These are phyloP conservation scores for Lutjanus campechanus DNA, from an alignment of 2,797 vertebrate species.

Conservation along the genomic window DNA sequence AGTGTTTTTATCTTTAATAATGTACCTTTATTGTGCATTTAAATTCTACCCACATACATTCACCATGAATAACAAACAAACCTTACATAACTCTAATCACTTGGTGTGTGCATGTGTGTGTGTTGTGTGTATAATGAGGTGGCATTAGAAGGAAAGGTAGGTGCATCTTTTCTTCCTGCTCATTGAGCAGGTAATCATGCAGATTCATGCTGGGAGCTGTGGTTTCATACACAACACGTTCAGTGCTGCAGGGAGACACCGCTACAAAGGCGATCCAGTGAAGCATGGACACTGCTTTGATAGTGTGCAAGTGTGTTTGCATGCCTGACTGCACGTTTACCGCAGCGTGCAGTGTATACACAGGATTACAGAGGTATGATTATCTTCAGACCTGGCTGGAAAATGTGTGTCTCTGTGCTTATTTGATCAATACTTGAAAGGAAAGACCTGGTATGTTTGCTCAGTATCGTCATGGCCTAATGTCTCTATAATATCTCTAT, in stretches of 20 bases:
- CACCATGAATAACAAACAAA: neutral
- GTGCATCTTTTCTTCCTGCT: neutral
- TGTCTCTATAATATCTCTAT: conserved; percentile 5
- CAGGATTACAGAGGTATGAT: conserved; percentile 16
- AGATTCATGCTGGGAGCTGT: conserved; percentile 10
- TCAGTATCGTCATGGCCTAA: neutral
- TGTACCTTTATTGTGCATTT: neutral
- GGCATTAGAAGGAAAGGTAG: neutral
- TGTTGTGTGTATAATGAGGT: neutral
- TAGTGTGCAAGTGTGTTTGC: conserved; percentile 28
- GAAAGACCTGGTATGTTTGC: neutral
- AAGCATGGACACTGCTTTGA: neutral
- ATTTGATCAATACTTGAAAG: neutral
- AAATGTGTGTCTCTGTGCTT: neutral
- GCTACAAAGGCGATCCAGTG: neutral
- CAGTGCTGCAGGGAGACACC: conserved; percentile 3
- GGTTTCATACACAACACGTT: neutral
- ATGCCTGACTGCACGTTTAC: conserved; percentile 27
- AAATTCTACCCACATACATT: neutral
- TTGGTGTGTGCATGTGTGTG: neutral
- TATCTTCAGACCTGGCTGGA: neutral
- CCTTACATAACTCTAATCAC: neutral
- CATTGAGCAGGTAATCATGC: conserved; percentile 33
- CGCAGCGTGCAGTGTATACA: neutral
- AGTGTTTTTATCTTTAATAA: neutral